Percentiles rank a stretch among this genome's conserved stretches.
Conservation (phyloP, 2,888 invertebrate genomes). For the Dryomyza anilis region DNA sequence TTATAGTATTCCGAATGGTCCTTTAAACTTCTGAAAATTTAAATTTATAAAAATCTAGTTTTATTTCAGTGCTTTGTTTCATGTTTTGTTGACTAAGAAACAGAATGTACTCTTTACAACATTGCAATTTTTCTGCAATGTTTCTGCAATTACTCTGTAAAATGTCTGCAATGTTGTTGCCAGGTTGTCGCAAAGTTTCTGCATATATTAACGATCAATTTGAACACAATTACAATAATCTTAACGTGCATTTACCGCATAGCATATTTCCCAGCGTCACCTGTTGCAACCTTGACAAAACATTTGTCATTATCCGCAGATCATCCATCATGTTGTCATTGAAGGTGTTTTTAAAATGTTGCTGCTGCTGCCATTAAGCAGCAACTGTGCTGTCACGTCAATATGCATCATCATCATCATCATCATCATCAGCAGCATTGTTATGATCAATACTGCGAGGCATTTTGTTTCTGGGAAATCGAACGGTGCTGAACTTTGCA, state of each 20-base stretch:
- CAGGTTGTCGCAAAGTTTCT: no score
- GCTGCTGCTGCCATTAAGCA: not conserved
- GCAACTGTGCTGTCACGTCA: not conserved
- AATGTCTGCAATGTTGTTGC: no score
- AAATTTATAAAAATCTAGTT: no score
- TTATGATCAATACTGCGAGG: not conserved
- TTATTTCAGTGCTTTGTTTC: not conserved
- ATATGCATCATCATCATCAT: not conserved
- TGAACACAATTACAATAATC: no score
- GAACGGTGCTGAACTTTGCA: no score
- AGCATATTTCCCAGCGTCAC: not conserved
- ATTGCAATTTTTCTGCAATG: not conserved
- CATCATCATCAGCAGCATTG: no score
- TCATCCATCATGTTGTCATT: slow-evolving; percentile 7
- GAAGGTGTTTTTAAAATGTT: slow-evolving; percentile 4
- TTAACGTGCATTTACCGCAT: not conserved
- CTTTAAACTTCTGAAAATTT: no score
- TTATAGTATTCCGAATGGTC: no score
- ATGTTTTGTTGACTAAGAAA: not conserved
- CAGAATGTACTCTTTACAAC: not conserved
- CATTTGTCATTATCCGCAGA: not conserved
- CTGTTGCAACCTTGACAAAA: not conserved
- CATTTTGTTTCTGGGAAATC: not conserved
- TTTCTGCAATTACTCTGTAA: not conserved
- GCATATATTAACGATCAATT: no score